A percentile compares a stretch with the other conserved stretches of the same genome.
Evolutionary conservation across 2,888 invertebrate genomes (phyloP).

Genomic region (Formica aserva): DNA sequence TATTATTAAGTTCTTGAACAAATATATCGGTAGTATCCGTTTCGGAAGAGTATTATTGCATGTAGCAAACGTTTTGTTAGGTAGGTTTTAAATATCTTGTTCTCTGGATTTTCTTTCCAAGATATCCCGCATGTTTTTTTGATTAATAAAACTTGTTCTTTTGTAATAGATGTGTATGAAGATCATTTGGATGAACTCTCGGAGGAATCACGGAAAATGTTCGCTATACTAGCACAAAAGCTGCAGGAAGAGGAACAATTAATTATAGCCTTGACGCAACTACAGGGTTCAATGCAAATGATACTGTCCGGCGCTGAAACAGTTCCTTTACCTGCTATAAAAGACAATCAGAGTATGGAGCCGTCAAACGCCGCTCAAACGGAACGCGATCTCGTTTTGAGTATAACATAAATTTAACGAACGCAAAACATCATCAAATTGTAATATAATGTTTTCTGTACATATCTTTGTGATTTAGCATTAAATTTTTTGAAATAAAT

Average conservation of each 20-base stretch:
- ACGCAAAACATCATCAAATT: slow-evolving; percentile 5
- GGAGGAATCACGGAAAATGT: slow-evolving; percentile 88
- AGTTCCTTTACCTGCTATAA: slow-evolving; percentile 62
- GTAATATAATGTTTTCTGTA: slow-evolving; percentile 64
- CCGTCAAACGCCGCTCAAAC: slow-evolving; percentile 86
- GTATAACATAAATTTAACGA: slow-evolving; percentile 78
- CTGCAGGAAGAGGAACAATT: slow-evolving; percentile 90
- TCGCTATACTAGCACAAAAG: slow-evolving; percentile 88
- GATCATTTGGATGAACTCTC: slow-evolving; percentile 89
- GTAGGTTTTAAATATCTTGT: slow-evolving; percentile 81
- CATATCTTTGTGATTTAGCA: slow-evolving; percentile 63
- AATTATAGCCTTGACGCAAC: slow-evolving; percentile 88
- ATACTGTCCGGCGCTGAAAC: slow-evolving; percentile 88
- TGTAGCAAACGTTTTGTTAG: slow-evolving; percentile 91
- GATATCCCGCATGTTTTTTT: slow-evolving; percentile 18
- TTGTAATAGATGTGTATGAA: slow-evolving; percentile 89
- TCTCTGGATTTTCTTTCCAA: background rate
- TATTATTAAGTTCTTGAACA: slow-evolving; percentile 92
- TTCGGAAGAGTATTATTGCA: slow-evolving; percentile 92
- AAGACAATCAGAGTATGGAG: slow-evolving; percentile 74
- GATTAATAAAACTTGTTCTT: background rate
- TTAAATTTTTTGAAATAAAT: slow-evolving; percentile 25
- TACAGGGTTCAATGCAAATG: slow-evolving; percentile 91
- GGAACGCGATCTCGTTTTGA: slow-evolving; percentile 76
- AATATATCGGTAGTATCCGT: slow-evolving; percentile 90